A percentile compares a stretch with the other conserved stretches of the same genome.
Evolutionary conservation across 2,888 invertebrate genomes (phyloP).

Genomic region (Epirrhoe tristata): DNA sequence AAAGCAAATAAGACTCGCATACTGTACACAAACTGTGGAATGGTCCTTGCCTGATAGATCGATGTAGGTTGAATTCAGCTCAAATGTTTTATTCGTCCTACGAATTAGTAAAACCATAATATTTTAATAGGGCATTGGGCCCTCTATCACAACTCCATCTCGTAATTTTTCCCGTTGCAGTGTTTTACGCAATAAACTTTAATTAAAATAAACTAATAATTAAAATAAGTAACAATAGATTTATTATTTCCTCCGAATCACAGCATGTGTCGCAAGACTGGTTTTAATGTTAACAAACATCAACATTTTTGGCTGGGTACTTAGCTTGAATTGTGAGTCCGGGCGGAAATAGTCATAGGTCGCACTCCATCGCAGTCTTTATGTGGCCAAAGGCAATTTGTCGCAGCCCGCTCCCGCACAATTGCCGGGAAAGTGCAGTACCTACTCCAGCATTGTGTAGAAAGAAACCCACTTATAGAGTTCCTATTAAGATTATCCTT

Average conservation of each 20-base stretch:
- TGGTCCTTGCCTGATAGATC: too few species aligned
- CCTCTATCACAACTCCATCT: too few species aligned
- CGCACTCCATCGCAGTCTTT: slow-evolving; percentile 54
- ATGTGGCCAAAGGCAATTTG: slow-evolving; percentile 66
- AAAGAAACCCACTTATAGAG: slow-evolving; percentile 14
- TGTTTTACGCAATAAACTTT: too few species aligned
- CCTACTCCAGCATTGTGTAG: slow-evolving; percentile 26
- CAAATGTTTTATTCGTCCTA: too few species aligned
- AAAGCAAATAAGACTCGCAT: too few species aligned
- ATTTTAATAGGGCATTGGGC: too few species aligned
- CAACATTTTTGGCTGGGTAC: slow-evolving; percentile 5
- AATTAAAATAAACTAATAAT: neutral
- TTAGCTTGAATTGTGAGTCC: slow-evolving; percentile 3
- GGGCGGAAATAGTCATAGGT: slow-evolving; percentile 8
- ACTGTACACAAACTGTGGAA: too few species aligned
- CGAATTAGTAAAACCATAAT: too few species aligned
- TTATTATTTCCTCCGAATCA: slow-evolving; percentile 2
- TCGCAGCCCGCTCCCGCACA: slow-evolving; percentile 51
- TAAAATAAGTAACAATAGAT: neutral
- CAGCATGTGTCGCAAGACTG: neutral
- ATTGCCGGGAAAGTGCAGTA: slow-evolving; percentile 28
- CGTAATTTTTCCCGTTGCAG: too few species aligned
- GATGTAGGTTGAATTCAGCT: too few species aligned
- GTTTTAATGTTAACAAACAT: neutral
- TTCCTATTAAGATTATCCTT: slow-evolving; percentile 1